Percentiles rank a stretch among this genome's conserved stretches.
Evolutionary conservation across 1,140 invertebrate genomes (phyloP).

Genomic region (Macrocentrus cingulum): DNA sequence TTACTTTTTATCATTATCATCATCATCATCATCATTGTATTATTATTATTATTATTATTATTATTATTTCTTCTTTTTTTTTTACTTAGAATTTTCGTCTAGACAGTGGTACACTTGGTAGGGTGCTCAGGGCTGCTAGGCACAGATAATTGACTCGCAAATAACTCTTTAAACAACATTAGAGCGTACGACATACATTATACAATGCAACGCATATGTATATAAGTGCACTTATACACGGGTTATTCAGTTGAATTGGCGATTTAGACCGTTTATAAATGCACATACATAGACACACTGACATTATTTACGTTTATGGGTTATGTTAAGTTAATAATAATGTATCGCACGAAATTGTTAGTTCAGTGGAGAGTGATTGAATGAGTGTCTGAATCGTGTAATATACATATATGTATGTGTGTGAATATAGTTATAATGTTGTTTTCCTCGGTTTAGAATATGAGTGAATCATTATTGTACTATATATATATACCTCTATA

Average conservation of each 20-base stretch:
- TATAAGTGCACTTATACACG: constrained; percentile 21
- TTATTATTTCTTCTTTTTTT: constrained; percentile 38
- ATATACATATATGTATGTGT: constrained; percentile 1
- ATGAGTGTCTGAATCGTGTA: not conserved
- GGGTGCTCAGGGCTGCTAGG: constrained; percentile 61
- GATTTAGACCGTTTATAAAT: constrained; percentile 20
- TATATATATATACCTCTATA: constrained; percentile 23
- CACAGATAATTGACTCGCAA: constrained; percentile 63
- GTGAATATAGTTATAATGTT: too few species aligned
- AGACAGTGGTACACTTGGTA: constrained; percentile 60
- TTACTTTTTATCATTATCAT: constrained; percentile 26
- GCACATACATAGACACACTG: constrained; percentile 24
- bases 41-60: too few species aligned
- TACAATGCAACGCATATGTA: constrained; percentile 46
- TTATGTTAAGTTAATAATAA: constrained; percentile 23
- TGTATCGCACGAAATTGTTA: constrained; percentile 21
- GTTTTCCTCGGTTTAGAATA: constrained; percentile 3
- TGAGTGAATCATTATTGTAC: constrained; percentile 24
- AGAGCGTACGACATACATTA: constrained; percentile 61
- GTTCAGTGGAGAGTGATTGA: constrained; percentile 15
- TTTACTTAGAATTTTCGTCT: constrained; percentile 48
- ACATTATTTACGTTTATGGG: constrained; percentile 13
- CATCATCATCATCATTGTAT: constrained; percentile 23
- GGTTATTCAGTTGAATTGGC: not conserved
- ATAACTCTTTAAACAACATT: constrained; percentile 61